Evolutionary conservation across 2,113 vertebrate genomes (phyloP).

Genomic region (Rhineura floridana): DNA sequence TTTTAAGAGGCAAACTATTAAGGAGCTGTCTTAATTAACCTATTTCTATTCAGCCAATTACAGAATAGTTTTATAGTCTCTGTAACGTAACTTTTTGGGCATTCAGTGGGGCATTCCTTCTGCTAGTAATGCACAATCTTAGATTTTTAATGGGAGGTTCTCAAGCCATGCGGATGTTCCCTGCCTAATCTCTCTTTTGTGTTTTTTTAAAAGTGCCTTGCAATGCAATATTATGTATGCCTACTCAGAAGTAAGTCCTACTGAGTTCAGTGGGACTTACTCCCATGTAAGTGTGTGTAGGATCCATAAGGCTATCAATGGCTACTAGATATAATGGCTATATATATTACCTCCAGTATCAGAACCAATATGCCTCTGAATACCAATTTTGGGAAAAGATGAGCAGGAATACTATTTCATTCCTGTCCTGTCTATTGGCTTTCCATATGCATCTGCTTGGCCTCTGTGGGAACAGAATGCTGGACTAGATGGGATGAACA

Average conservation of each 20-base stretch:
- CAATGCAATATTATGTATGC: background rate
- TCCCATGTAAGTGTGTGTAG: background rate
- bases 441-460: too few relatives aligned
- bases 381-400: background rate
- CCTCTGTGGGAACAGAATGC: too few relatives aligned
- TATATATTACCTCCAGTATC: background rate
- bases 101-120: conserved; percentile 1
- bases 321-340: background rate
- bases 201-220: background rate
- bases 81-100: conserved; percentile 39
- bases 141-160: conserved; percentile 1
- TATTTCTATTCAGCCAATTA: conserved; percentile 56
- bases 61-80: conserved; percentile 35
- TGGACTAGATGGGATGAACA: too few relatives aligned
- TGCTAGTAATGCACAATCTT: background rate
- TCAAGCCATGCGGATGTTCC: background rate
- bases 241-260: background rate
- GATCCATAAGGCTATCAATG: background rate
- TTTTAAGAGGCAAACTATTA: conserved; percentile 55
- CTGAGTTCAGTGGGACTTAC: background rate
- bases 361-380: background rate
- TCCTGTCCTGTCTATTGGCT: too few relatives aligned
- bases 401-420: background rate
- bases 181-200: background rate
- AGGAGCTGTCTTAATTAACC: conserved; percentile 66